A percentile compares a stretch with the other conserved stretches of the same genome.
phyloP scores from a whole-genome alignment of 2,888 invertebrate genomes.

The Xestia sexstrigata region DNA sequence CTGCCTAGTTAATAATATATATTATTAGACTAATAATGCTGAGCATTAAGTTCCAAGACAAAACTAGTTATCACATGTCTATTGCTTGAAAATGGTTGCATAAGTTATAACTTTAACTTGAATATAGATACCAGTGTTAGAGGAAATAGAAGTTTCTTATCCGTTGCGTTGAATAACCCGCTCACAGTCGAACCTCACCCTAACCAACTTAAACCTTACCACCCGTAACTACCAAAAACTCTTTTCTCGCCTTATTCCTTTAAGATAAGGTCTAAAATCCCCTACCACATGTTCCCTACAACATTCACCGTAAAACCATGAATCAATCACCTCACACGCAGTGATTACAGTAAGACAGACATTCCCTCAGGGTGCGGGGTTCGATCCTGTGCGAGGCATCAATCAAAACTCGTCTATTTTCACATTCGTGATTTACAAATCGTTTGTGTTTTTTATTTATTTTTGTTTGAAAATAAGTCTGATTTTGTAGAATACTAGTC shows the following conservation, averaged over 20 bases:
- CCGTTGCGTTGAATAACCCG: not conserved
- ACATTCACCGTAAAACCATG: conserved; percentile 54
- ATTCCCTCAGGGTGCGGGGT: conserved; percentile 72
- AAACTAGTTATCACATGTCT: too few relatives aligned
- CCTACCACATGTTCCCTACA: not conserved
- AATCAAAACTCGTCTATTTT: conserved; percentile 83
- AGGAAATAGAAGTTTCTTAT: not conserved
- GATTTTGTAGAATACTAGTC: conserved; percentile 59
- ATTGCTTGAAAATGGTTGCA: too few relatives aligned
- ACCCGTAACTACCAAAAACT: conserved; percentile 20
- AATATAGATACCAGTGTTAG: too few relatives aligned
- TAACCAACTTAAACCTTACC: conserved; percentile 30
- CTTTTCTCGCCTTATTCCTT: not conserved
- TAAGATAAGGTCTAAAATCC: conserved; percentile 49
- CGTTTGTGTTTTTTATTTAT: conserved; percentile 35
- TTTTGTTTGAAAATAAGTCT: conserved; percentile 38
- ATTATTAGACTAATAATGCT: too few relatives aligned
- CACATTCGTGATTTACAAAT: conserved; percentile 69
- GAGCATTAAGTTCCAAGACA: too few relatives aligned
- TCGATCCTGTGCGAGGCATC: conserved; percentile 78
- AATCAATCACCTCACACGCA: conserved; percentile 73
- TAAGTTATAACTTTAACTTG: too few relatives aligned
- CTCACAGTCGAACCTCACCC: conserved; percentile 48
- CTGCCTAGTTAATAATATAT: too few relatives aligned
- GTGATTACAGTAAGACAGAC: conserved; percentile 71